These are phyloP conservation scores for Lophotis ruficrista DNA, from an alignment of 2,113 vertebrate species.

Conservation along the genomic window DNA sequence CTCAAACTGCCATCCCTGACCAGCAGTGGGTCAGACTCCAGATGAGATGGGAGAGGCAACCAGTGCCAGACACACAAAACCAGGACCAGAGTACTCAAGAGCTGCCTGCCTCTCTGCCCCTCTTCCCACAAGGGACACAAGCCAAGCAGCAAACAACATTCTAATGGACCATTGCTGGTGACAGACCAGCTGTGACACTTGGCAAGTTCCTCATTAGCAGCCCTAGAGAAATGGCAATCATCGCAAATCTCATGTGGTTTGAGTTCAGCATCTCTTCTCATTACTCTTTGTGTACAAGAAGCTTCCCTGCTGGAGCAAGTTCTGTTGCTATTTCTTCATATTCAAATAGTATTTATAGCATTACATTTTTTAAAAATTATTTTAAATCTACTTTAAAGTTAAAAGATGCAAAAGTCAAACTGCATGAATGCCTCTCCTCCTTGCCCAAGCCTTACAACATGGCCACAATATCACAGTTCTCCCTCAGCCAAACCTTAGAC, in stretches of 20 bases:
- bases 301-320: not conserved
- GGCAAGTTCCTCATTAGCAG: not conserved
- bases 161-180: not conserved
- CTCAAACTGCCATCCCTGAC: not conserved
- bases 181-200: not conserved
- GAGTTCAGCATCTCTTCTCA: not conserved
- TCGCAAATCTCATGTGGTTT: too few species aligned
- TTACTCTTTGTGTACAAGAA: not conserved
- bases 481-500: not conserved
- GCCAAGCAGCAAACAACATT: not conserved
- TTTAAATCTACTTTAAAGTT: not conserved
- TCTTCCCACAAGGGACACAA: not conserved
- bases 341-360: not conserved
- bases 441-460: not conserved
- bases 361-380: not conserved
- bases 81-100: fast-evolving
- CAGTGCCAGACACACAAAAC: not conserved
- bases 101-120: not conserved
- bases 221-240: not conserved
- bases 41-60: not conserved
- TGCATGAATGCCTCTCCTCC: not conserved
- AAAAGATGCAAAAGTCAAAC: not conserved
- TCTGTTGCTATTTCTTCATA: not conserved
- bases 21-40: not conserved
- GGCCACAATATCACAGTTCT: not conserved